phyloP scores from a whole-genome alignment of 1,140 invertebrate genomes.

The Akabosia matsudoensis region DNA sequence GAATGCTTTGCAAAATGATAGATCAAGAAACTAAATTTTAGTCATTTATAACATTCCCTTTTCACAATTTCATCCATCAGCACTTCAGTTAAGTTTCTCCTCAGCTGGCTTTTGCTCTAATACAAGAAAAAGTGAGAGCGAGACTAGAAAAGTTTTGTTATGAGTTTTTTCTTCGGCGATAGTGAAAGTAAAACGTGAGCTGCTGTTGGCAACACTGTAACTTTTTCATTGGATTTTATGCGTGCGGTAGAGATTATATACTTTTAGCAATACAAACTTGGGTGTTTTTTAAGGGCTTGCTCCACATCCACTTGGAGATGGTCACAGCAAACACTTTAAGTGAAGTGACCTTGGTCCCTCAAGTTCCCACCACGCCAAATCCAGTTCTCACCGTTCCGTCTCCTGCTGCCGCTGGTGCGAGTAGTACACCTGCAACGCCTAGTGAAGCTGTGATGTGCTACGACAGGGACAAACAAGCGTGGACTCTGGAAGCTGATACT shows the following conservation, averaged over 20 bases:
- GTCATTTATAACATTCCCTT: no score
- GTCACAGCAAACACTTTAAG: constrained; percentile 71
- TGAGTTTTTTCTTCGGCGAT: neutral
- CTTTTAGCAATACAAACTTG: neutral
- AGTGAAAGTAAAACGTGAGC: neutral
- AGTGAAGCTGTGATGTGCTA: constrained; percentile 64
- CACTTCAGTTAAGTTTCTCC: no score
- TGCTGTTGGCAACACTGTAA: neutral
- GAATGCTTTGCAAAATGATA: no score
- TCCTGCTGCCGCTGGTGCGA: constrained; percentile 44
- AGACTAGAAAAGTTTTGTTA: no score
- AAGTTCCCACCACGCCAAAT: constrained; percentile 19
- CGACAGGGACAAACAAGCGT: constrained; percentile 79
- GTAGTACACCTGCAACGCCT: constrained; percentile 50
- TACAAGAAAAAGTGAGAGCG: no score
- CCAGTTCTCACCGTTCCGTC: neutral
- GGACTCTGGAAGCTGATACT: constrained; percentile 74
- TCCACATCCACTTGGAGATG: constrained; percentile 72
- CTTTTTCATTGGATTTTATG: no score
- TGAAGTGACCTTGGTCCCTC: constrained; percentile 59
- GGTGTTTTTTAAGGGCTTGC: constrained; percentile 48
- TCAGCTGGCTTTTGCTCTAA: no score
- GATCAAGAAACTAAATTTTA: no score
- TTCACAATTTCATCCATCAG: no score
- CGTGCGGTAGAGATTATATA: no score